Evolutionary conservation across 2,113 vertebrate genomes (phyloP).

Genomic region (Ariopsis seemanni): DNA sequence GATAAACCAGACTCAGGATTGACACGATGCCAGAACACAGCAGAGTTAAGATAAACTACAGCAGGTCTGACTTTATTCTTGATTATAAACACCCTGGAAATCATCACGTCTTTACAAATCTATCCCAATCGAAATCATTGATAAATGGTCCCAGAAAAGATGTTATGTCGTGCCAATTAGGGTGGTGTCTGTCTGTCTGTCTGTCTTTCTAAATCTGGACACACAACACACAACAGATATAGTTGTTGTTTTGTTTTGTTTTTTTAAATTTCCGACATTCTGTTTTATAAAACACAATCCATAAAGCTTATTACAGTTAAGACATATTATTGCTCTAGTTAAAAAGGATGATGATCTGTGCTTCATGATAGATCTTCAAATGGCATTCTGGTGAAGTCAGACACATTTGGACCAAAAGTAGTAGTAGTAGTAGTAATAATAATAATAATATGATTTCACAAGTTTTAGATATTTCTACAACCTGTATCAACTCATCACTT

Average conservation of each 20-base stretch:
- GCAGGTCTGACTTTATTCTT: neutral
- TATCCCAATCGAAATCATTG: neutral
- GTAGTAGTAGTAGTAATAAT: too few species aligned
- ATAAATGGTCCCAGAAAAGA: neutral
- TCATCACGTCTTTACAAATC: neutral
- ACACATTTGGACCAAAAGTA: neutral
- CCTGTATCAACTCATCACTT: neutral
- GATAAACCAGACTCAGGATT: neutral
- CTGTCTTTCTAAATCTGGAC: neutral
- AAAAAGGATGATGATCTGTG: too few species aligned
- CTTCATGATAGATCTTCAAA: neutral
- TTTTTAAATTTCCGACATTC: too few species aligned
- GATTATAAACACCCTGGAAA: neutral
- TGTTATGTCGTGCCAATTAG: conserved; percentile 9
- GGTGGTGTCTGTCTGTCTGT: conserved; percentile 33
- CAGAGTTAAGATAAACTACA: conserved; percentile 24
- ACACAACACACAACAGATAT: neutral
- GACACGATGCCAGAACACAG: neutral
- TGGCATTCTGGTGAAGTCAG: neutral
- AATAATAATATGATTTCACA: neutral
- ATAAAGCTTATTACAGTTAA: neutral
- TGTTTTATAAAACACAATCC: too few species aligned
- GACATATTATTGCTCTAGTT: neutral
- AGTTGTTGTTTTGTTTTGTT: too few species aligned
- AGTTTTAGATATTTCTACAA: neutral